Evolutionary conservation across 2,113 vertebrate genomes (phyloP).

Genomic region (Entomyzon cyanotis): DNA sequence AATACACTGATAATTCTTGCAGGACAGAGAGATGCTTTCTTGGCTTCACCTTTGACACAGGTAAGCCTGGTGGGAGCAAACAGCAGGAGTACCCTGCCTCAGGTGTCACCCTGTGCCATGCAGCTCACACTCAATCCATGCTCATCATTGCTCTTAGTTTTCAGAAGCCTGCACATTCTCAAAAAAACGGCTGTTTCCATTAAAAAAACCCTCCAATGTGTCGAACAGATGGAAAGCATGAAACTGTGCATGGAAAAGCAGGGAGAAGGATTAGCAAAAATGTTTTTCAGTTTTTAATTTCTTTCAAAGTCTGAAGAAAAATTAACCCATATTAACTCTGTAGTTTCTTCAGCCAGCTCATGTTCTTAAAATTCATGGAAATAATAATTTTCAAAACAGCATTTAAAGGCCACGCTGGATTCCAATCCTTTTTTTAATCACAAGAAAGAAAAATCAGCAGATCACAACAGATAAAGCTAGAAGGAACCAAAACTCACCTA

Average conservation of each 20-base stretch:
- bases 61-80: background rate
- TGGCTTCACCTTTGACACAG: background rate
- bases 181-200: background rate
- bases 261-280: fast-evolving
- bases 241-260: background rate
- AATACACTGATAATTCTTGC: background rate
- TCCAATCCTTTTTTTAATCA: background rate
- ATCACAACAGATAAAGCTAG: background rate
- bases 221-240: background rate
- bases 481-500: background rate
- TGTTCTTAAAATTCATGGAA: background rate
- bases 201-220: background rate
- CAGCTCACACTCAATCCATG: background rate
- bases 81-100: background rate
- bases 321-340: background rate
- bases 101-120: fast-evolving
- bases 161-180: background rate
- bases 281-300: background rate
- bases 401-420: background rate
- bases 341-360: background rate
- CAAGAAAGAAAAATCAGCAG: fast-evolving
- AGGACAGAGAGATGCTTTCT: background rate
- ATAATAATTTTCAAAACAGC: background rate
- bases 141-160: background rate
- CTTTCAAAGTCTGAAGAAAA: background rate